Conservation (phyloP, 2,888 invertebrate genomes). For the Nymphalis c-album region DNA sequence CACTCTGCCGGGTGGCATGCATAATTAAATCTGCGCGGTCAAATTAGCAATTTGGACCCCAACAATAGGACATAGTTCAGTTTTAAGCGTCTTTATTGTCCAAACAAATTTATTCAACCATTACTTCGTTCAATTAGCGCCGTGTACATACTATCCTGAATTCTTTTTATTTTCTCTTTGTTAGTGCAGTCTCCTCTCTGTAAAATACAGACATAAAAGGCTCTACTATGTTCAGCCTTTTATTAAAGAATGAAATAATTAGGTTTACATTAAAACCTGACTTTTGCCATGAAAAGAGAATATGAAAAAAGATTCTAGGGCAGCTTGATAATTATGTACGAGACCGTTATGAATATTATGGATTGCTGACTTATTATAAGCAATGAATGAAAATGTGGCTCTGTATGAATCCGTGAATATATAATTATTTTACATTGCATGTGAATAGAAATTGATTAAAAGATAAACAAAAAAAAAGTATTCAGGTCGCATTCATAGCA, state of each 20-base stretch:
- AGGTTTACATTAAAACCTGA: conserved; percentile 44
- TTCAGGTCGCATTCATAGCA: too few species aligned
- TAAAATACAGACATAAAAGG: conserved; percentile 40
- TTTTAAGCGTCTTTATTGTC: conserved; percentile 74
- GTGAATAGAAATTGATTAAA: conserved; percentile 6
- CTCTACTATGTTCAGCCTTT: conserved; percentile 36
- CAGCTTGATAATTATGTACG: conserved; percentile 38
- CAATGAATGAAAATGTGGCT: conserved; percentile 35
- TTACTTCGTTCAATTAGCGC: conserved; percentile 68
- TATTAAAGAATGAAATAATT: conserved; percentile 44
- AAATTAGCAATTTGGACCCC: conserved; percentile 75
- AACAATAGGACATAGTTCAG: conserved; percentile 76
- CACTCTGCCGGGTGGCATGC: conserved; percentile 71
- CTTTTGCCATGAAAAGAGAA: conserved; percentile 34
- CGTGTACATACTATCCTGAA: conserved; percentile 53
- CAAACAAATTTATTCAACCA: conserved; percentile 75
- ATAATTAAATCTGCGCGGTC: conserved; percentile 81
- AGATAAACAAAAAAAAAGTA: too few species aligned
- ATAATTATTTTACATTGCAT: conserved; percentile 18
- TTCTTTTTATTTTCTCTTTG: conserved; percentile 56
- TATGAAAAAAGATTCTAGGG: conserved; percentile 35
- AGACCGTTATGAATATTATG: conserved; percentile 35
- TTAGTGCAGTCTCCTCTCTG: conserved; percentile 44
- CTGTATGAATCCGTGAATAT: conserved; percentile 18
- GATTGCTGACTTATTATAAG: conserved; percentile 35